Base-by-base conservation (phyloP, 2,113 vertebrate species). In the Oncorhynchus keta region DNA sequence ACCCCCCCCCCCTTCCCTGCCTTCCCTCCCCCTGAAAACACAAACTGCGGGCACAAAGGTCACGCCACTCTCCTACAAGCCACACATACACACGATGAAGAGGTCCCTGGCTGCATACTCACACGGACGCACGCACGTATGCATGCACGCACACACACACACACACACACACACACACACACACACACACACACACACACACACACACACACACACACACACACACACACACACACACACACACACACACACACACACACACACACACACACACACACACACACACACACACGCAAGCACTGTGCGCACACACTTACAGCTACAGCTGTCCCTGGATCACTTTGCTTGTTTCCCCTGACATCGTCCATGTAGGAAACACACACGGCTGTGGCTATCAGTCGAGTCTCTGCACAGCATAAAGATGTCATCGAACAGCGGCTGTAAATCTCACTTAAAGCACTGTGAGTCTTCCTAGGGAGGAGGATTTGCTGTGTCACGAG, bases 41-140 rank as follows among this genome's bases (percentile, higher is more conserved):
- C 1, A 76, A 75, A 65, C 79, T 78, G 39, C 45, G 75, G 70
- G 70, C 74, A 67, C 59, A 76, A 70, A 83, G 79, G 80, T 82
- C 80, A 77, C 28, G 18, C 32, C 59, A 62, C 59, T 62, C 59
- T 62, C 59, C 59, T 8, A 62, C 24, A 22, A 62, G n/a, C 18
- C 59, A 22, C n/a, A 22, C 59, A 55, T 16, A 55, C 51, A 55
- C 51, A 55, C 8, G n/a, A 9, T 22, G 59, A 62, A 3, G 59
- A 24, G 59, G 4, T 55, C 51, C 51, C 12, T 18, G 16, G 51
- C 51, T 18, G 16, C 51, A 55, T 3, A 18, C 51, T 55, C 39
- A 45, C 39, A 45, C 39, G 9, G 14, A 62, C 18, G 11, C 9
- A 70, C 20, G 7, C 35, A 45, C 7, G 4, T 8, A 48, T 20